phyloP scores from a whole-genome alignment of 2,113 vertebrate species.

The Lampris incognitus region DNA sequence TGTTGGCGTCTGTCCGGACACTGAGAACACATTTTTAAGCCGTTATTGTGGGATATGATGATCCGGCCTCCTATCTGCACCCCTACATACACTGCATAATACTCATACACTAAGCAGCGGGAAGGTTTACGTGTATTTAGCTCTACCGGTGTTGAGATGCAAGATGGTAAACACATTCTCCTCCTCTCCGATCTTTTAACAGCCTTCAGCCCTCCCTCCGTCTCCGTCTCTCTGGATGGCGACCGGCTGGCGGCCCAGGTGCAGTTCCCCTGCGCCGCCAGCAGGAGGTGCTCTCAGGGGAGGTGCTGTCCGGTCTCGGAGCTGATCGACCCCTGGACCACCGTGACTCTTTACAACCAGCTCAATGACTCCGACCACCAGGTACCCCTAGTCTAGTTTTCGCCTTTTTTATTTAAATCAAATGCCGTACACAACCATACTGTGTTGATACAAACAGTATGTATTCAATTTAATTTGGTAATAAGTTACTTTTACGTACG shows the following conservation, averaged over 20 bases:
- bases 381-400: constrained; percentile 44
- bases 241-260: constrained; percentile 64
- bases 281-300: constrained; percentile 58
- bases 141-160: too few species aligned
- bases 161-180: not conserved
- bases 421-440: not conserved
- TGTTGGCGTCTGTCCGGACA: too few species aligned
- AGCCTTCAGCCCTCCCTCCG: constrained; percentile 74
- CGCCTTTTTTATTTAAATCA: not conserved
- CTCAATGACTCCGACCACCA: constrained; percentile 47
- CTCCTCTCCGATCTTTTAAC: not conserved
- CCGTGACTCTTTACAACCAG: constrained; percentile 74
- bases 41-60: too few species aligned
- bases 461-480: too few species aligned
- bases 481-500: too few species aligned
- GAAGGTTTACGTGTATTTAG: too few species aligned
- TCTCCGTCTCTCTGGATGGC: constrained; percentile 54
- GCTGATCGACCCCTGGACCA: constrained; percentile 56
- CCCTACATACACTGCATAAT: too few species aligned
- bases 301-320: constrained; percentile 61
- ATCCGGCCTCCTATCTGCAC: too few species aligned
- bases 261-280: constrained; percentile 71
- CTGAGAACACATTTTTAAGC: too few species aligned
- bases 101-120: too few species aligned
- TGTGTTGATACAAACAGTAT: too few species aligned